phyloP scores from a whole-genome alignment of 2,888 invertebrate species.

The Helobdella robusta region DNA sequence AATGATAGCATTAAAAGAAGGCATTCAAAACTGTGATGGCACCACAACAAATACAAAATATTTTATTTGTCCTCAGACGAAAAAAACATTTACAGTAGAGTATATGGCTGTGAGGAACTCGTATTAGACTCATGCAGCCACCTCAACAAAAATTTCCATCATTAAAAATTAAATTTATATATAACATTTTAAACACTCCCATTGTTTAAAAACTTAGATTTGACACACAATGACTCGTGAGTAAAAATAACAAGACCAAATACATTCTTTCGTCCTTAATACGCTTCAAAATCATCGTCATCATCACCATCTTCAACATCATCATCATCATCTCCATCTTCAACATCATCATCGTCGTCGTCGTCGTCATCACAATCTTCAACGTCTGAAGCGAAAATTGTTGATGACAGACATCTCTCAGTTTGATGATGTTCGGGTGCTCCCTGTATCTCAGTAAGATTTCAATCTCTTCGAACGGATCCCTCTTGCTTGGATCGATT shows the following conservation, averaged over 20 bases:
- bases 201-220: too few relatives aligned
- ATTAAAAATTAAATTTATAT: too few relatives aligned
- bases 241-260: too few relatives aligned
- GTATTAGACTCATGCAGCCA: too few relatives aligned
- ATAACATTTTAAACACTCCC: too few relatives aligned
- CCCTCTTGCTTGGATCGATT: slow-evolving; percentile 79
- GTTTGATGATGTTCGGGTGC: slow-evolving; percentile 83
- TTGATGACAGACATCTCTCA: slow-evolving; percentile 66
- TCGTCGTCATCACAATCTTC: background rate
- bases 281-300: too few relatives aligned
- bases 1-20: background rate
- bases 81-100: too few relatives aligned
- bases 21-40: background rate
- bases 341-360: background rate
- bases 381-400: background rate
- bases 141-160: too few relatives aligned
- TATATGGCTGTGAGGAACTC: too few relatives aligned
- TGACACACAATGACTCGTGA: too few relatives aligned
- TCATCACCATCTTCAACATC: slow-evolving; percentile 1
- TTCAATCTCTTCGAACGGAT: slow-evolving; percentile 94
- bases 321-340: background rate
- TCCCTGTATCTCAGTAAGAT: slow-evolving; percentile 86
- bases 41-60: background rate
- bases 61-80: background rate
- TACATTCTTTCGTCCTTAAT: too few relatives aligned